A percentile compares a stretch with the other conserved stretches of the same genome.
Evolutionary conservation across 2,113 vertebrate genomes (phyloP).

Genomic region (Motacilla alba): DNA sequence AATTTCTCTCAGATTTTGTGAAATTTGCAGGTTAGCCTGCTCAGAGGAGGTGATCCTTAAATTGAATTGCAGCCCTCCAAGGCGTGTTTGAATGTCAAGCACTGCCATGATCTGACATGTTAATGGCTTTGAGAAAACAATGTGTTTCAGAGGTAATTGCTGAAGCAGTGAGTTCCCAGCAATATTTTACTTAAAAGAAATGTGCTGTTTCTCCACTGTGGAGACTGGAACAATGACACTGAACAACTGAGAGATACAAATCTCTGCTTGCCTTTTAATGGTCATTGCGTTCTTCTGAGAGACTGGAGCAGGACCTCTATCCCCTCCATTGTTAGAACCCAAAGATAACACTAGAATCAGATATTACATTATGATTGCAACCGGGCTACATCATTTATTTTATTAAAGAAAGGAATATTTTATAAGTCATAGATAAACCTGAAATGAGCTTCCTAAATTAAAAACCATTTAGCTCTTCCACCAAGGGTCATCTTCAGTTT

Average conservation of each 20-base stretch:
- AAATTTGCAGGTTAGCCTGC: slow-evolving; percentile 74
- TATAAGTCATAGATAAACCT: background rate
- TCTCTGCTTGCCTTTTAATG: slow-evolving; percentile 28
- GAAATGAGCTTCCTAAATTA: background rate
- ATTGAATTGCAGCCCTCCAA: slow-evolving; percentile 80
- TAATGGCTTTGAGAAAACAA: slow-evolving; percentile 81
- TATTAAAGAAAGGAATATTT: background rate
- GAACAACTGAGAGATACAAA: slow-evolving; percentile 11
- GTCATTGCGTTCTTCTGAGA: slow-evolving; percentile 3
- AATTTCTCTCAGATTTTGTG: slow-evolving; percentile 70
- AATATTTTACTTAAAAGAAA: slow-evolving; percentile 75
- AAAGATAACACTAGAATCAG: background rate
- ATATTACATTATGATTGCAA: background rate
- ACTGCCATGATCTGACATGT: slow-evolving; percentile 80
- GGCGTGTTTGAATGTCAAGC: slow-evolving; percentile 79
- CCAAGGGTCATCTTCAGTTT: background rate
- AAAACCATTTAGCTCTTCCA: background rate
- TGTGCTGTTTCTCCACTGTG: slow-evolving; percentile 14
- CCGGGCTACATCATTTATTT: background rate
- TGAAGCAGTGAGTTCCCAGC: slow-evolving; percentile 77
- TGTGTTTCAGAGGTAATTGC: slow-evolving; percentile 80
- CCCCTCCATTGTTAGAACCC: background rate
- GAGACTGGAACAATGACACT: background rate
- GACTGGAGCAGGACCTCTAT: background rate
- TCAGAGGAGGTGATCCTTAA: slow-evolving; percentile 75